Base-by-base conservation (phyloP, 53 echinoderm and acorn worm genomes). In the Antedon mediterranea region DNA sequence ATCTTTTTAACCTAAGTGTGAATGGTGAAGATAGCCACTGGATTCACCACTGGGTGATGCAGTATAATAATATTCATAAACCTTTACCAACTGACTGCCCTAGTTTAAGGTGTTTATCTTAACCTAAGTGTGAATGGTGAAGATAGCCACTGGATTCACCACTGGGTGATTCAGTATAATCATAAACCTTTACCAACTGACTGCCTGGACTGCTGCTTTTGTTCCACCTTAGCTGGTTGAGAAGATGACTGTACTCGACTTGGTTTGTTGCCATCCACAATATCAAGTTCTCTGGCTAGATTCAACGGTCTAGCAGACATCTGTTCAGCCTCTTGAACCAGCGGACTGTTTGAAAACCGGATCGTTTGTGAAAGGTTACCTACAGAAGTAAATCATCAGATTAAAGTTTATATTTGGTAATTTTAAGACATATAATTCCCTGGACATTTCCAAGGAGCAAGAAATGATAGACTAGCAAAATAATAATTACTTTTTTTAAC, bases 401-500 rank as follows among this genome's bases (percentile, higher is more conserved):
- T 37, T 11, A 4, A n/a, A 37, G 37, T 37, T 6, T 6, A 4
- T 37, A 37, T 37, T 37, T 37, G 4, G 11, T 37, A 11, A 4
- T 37, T 37, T 4, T 37, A 37, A 6, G 37, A 6, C 11, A 37
- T 11, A 6, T 37, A 6, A 11, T 37, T 4, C 11, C 37, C 37
- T 37, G 4, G 37, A 37, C 37, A 6, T 6, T 37, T 44, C 70
- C 26, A 18, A 44, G 26, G 15, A 26, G 26, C 15, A 18, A 18
- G 26, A 44, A 44, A 44, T 26, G 44, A 44, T 18, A 26, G 26
- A n/a, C n/a, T n/a, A n/a, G n/a, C n/a, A n/a, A n/a, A n/a, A n/a
- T n/a, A 34, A 71, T 7, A 32, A 75, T 75, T 81, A 91, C 95
- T 89, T 83, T 81, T 86, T 34, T 91, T 87, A 32, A 89, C 85